Evolutionary conservation across 2,797 vertebrate genomes (phyloP).

Genomic region (Propithecus perrieri): DNA sequence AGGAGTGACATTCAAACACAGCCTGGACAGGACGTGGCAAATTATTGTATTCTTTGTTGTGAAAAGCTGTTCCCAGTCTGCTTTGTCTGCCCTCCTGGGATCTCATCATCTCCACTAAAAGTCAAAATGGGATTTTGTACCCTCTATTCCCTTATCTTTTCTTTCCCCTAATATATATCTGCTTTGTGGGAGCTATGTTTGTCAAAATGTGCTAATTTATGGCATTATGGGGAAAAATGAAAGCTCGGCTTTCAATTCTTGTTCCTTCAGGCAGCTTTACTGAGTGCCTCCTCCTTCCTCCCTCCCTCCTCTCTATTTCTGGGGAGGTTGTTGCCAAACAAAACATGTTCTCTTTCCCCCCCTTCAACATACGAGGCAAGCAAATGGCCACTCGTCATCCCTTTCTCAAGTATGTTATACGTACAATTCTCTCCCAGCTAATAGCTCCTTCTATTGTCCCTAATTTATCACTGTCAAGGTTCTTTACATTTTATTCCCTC

Average conservation of each 20-base stretch:
- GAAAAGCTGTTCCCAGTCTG: slow-evolving; percentile 91
- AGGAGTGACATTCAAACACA: slow-evolving; percentile 90
- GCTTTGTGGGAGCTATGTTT: slow-evolving; percentile 84
- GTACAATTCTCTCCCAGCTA: slow-evolving; percentile 84
- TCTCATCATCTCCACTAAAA: slow-evolving; percentile 97
- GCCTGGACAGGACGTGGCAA: slow-evolving; percentile 91
- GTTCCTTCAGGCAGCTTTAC: slow-evolving; percentile 64
- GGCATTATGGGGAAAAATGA: slow-evolving; percentile 58
- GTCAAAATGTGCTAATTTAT: slow-evolving; percentile 82
- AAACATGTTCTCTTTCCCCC: slow-evolving; percentile 71
- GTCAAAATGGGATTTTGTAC: slow-evolving; percentile 96
- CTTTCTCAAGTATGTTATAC: slow-evolving; percentile 79
- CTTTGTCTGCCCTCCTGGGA: slow-evolving; percentile 92
- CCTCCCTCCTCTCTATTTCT: slow-evolving; percentile 63
- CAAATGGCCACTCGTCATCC: slow-evolving; percentile 84
- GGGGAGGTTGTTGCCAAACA: slow-evolving; percentile 80
- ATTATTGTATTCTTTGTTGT: slow-evolving; percentile 93
- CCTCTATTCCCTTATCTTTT: slow-evolving; percentile 91
- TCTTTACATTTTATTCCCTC: slow-evolving; percentile 83
- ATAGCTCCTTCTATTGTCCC: slow-evolving; percentile 87
- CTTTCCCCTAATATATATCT: slow-evolving; percentile 82
- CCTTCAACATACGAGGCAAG: slow-evolving; percentile 71
- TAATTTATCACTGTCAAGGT: slow-evolving; percentile 86
- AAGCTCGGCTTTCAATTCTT: slow-evolving; percentile 69
- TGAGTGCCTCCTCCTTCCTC: slow-evolving; percentile 38